Conservation (phyloP, 37 sponge, comb jelly and placozoan genomes). For the Chondrilla cf. caribensis region DNA sequence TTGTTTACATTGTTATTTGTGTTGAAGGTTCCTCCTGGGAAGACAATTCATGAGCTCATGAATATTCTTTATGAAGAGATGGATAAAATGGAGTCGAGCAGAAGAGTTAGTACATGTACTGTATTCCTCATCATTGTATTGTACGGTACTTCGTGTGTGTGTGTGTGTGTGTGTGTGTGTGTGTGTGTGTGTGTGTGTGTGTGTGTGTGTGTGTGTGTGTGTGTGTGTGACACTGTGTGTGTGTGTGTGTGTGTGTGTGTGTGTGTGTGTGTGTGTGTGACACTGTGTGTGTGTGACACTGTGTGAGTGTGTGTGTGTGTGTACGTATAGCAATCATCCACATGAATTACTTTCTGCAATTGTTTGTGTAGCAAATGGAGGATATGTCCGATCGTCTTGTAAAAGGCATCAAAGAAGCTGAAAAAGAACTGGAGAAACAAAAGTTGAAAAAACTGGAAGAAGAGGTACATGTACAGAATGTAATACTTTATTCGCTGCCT, state of each 20-base stretch:
- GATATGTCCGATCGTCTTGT: conserved; percentile 61
- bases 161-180: too few relatives aligned
- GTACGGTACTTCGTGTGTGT: too few relatives aligned
- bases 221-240: background rate
- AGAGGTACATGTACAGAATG: conserved; percentile 51
- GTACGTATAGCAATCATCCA: background rate
- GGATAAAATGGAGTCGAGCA: background rate
- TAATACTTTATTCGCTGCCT: too few relatives aligned
- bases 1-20: background rate
- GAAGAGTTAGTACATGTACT: background rate
- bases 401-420: conserved; percentile 64
- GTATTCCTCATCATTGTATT: too few relatives aligned
- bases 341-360: too few relatives aligned
- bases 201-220: too few relatives aligned
- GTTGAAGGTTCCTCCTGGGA: conserved; percentile 29
- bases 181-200: too few relatives aligned
- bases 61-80: conserved; percentile 2
- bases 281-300: too few relatives aligned
- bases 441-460: conserved; percentile 53
- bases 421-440: conserved; percentile 55
- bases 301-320: background rate
- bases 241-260: too few relatives aligned
- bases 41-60: conserved; percentile 38
- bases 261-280: too few relatives aligned
- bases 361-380: conserved; percentile 41